Evolutionary conservation across 1,140 invertebrate genomes (phyloP), one percentile per base, ranked within the genome.

Genomic region (Apis laboriosa): DNA sequence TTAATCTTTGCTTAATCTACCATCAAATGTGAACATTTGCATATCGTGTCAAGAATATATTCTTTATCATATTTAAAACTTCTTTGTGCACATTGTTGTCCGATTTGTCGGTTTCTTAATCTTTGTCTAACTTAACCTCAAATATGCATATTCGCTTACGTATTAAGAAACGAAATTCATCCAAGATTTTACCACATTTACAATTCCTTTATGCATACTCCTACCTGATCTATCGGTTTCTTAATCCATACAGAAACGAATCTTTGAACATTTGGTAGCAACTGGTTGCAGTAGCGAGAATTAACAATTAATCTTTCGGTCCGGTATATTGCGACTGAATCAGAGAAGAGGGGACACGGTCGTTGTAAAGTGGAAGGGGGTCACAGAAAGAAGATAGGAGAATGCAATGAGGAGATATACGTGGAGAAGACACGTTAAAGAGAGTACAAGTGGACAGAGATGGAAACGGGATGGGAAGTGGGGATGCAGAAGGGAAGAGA

Each of bases 241-340:
- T 86, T 85, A 80, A 89, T 84, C 85, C 85, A 84, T 84, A 24
- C 77, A 55, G 60, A 72, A 78, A 84, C 83, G 71, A 43, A 43
- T 7, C 73, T 78, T 85, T 86, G 68, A 80, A 63, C 81, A 79
- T 85, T 89, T 78, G 87, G 84, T 84, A 92, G 90, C 90, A 92
- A 92, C 91, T 91, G 87, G 90, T 92, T 91, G 92, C 85, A 87
- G 89, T 87, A 86, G 86, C 89, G 88, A 90, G 89, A 91, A 93
- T 93, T 90, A 91, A 86, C 90, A 81, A 92, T 93, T 92, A 92
- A 92, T 93, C 90, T 90, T 90, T 88, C 53, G 75, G 71, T 86
- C 34, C 89, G 85, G 43, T 68, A 78, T 80, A 77, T 82, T 85
- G 70, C 86, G 84, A 82, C 84, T 43, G 77, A 76, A 74, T 63